Conservation (phyloP, 2,888 invertebrate species). For the Lycophotia porphyrea region DNA sequence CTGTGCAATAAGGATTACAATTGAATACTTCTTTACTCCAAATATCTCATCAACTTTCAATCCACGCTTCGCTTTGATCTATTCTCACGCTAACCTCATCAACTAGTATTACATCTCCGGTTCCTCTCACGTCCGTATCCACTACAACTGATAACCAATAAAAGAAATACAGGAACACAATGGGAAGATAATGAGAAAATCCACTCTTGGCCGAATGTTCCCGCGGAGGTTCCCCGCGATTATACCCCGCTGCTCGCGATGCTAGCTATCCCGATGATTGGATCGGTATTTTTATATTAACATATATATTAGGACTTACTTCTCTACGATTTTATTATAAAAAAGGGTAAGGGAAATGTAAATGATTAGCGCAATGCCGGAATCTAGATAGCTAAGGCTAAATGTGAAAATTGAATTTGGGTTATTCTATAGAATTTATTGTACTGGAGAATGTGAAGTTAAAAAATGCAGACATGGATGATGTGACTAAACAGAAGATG, state of each 20-base stretch:
- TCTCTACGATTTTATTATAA: slow-evolving; percentile 14
- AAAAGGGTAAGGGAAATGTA: slow-evolving; percentile 12
- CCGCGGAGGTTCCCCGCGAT: slow-evolving; percentile 35
- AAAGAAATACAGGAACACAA: slow-evolving; percentile 52
- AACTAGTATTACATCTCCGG: slow-evolving; percentile 7
- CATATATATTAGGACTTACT: slow-evolving; percentile 37
- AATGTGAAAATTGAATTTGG: slow-evolving; percentile 11
- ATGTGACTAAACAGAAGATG: not conserved
- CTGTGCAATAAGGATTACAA: not conserved
- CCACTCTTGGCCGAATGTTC: slow-evolving; percentile 33
- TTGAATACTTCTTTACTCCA: not conserved
- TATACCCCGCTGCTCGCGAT: slow-evolving; percentile 29
- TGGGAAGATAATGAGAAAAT: slow-evolving; percentile 54
- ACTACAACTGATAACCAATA: slow-evolving; percentile 42
- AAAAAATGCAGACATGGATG: not conserved
- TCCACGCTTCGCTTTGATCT: not conserved
- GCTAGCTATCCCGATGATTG: slow-evolving; percentile 41
- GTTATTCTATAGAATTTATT: not conserved
- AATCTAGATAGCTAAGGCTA: slow-evolving; percentile 10
- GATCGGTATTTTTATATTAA: slow-evolving; percentile 48
- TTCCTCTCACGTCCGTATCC: slow-evolving; percentile 21
- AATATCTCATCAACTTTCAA: not conserved
- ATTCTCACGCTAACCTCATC: slow-evolving; percentile 16
- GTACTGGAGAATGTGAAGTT: not conserved
- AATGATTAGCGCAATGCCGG: slow-evolving; percentile 10